Evolutionary conservation across 2,797 vertebrate genomes (phyloP).

Genomic region (Macrochelys suwanniensis): DNA sequence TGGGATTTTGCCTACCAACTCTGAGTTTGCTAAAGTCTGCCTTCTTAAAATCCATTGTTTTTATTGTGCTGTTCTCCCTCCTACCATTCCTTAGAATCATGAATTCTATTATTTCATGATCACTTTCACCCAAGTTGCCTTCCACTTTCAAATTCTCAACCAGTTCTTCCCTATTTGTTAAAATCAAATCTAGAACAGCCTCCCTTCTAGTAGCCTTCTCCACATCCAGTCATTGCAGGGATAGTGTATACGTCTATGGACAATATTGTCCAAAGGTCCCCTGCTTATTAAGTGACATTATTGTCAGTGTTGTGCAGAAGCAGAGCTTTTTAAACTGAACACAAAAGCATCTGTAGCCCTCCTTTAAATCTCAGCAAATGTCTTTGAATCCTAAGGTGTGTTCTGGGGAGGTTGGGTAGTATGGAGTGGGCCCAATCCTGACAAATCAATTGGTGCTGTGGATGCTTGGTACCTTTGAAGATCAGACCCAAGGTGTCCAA

Average conservation of each 20-base stretch:
- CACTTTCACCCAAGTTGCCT: too few relatives aligned
- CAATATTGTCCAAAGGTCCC: neutral
- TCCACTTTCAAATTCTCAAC: too few relatives aligned
- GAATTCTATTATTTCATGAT: too few relatives aligned
- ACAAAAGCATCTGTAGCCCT: neutral
- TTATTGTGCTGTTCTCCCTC: too few relatives aligned
- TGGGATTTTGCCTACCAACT: too few relatives aligned
- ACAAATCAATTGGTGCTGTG: neutral
- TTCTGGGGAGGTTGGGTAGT: neutral
- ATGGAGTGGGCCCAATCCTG: neutral
- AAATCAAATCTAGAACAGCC: too few relatives aligned
- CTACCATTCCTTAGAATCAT: too few relatives aligned
- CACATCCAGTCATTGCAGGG: neutral
- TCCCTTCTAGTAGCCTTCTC: too few relatives aligned
- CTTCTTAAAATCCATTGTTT: too few relatives aligned
- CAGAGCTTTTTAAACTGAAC: fast-evolving
- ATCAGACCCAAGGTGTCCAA: neutral
- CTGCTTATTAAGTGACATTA: neutral
- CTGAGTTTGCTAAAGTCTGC: too few relatives aligned
- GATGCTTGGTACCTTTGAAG: neutral
- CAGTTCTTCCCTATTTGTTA: too few relatives aligned
- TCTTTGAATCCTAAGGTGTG: neutral
- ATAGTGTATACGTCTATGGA: neutral
- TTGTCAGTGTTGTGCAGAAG: neutral
- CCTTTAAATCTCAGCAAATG: neutral